Evolutionary conservation across 2,113 vertebrate genomes (phyloP).

Genomic region (Cololabis saira): DNA sequence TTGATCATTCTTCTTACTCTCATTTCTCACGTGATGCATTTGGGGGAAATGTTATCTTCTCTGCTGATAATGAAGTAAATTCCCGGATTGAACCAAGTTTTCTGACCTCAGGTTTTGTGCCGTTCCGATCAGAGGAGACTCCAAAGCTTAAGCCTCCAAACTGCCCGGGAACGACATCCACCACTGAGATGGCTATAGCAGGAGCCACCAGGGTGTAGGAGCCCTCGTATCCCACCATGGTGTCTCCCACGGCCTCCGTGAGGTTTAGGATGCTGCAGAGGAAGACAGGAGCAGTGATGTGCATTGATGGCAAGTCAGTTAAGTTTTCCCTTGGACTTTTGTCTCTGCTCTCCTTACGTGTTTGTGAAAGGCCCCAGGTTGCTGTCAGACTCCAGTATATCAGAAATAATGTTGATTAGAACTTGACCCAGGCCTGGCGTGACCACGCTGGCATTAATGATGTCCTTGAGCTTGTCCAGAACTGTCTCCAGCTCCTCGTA

Average conservation of each 20-base stretch:
- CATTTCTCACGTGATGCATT: too few species aligned
- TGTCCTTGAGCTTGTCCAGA: conserved; percentile 71
- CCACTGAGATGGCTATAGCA: conserved; percentile 79
- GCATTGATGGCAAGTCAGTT: background rate
- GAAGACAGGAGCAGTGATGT: background rate
- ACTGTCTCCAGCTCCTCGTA: conserved; percentile 69
- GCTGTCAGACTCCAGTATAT: conserved; percentile 75
- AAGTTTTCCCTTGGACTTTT: background rate
- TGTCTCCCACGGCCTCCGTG: conserved; percentile 84
- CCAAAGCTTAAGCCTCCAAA: conserved; percentile 85
- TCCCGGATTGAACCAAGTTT: background rate
- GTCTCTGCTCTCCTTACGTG: conserved; percentile 56
- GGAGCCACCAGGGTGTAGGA: conserved; percentile 68
- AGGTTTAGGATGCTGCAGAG: conserved; percentile 84
- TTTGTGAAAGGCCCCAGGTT: conserved; percentile 79
- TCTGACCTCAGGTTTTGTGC: conserved; percentile 80
- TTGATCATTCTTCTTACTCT: too few species aligned
- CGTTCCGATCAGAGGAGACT: conserved; percentile 73
- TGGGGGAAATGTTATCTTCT: too few species aligned
- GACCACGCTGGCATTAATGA: conserved; percentile 56
- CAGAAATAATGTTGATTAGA: conserved; percentile 76
- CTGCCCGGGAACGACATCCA: conserved; percentile 63
- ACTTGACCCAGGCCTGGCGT: conserved; percentile 68
- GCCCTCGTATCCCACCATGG: conserved; percentile 74
- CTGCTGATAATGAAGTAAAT: background rate